Percentiles rank a stretch among this genome's conserved stretches.
phyloP scores from a whole-genome alignment of 2,113 vertebrate genomes.

The Spizaetus ornatus region DNA sequence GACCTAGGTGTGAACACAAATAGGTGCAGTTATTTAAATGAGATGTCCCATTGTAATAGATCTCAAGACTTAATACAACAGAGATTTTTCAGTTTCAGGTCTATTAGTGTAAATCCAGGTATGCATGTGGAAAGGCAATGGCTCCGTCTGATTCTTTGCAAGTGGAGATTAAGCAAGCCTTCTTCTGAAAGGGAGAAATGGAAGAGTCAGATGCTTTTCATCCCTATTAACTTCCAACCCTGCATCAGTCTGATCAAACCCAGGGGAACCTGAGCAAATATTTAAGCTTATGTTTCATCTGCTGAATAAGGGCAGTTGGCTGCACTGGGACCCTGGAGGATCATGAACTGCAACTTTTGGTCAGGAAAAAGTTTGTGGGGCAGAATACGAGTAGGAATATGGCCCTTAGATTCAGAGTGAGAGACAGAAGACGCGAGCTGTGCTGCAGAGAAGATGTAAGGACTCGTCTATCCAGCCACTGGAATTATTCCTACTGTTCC shows the following conservation, averaged over 20 bases:
- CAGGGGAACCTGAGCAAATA: no score
- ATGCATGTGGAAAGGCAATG: no score
- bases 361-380: background rate
- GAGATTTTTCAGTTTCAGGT: background rate
- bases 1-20: background rate
- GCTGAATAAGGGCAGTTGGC: background rate
- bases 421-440: fast-evolving
- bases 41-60: no score
- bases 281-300: background rate
- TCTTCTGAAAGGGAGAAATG: background rate
- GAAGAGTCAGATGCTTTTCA: background rate
- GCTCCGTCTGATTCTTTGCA: background rate
- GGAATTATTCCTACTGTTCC: background rate
- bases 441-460: background rate
- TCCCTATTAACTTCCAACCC: background rate
- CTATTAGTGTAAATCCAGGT: background rate
- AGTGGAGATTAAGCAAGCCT: background rate
- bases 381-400: background rate
- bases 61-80: background rate
- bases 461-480: background rate
- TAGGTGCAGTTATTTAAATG: background rate
- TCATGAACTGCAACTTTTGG: background rate
- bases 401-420: background rate
- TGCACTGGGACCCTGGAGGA: background rate
- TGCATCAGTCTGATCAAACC: background rate